A percentile compares a stretch with the other conserved stretches of the same genome.
These are phyloP conservation scores for Drosophila dunni DNA, from an alignment of 1,140 invertebrate species.

Conservation along the genomic window DNA sequence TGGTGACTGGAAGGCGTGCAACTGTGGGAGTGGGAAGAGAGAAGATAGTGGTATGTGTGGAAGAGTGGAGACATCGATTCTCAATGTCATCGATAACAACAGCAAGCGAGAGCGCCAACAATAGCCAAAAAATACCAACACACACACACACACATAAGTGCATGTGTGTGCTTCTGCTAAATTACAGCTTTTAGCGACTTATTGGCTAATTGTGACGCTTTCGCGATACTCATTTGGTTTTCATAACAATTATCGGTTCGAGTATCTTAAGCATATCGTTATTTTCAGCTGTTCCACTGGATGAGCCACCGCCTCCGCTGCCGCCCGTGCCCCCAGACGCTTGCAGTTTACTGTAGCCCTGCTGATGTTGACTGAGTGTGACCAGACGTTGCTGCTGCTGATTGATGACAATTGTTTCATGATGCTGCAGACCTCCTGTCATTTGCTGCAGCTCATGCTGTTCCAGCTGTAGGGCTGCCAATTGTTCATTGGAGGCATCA, in stretches of 20 bases:
- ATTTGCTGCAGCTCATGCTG: conserved; percentile 70
- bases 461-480: conserved; percentile 63
- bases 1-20: background rate
- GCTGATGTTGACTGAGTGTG: conserved; percentile 39
- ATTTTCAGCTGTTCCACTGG: conserved; percentile 66
- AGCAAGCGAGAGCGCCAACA: conserved; percentile 25
- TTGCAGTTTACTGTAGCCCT: conserved; percentile 64
- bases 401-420: conserved; percentile 68
- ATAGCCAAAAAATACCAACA: conserved; percentile 20
- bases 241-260: conserved; percentile 84
- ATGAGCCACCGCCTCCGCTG: conserved; percentile 34
- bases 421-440: conserved; percentile 53
- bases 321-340: conserved; percentile 11
- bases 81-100: conserved; percentile 11
- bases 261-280: conserved; percentile 84
- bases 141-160: background rate
- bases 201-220: conserved; percentile 50
- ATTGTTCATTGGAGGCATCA: conserved; percentile 61
- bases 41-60: background rate
- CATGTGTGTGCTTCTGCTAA: background rate
- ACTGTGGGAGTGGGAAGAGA: background rate
- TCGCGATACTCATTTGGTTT: conserved; percentile 80
- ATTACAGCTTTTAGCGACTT: conserved; percentile 32
- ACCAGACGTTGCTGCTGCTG: conserved; percentile 63
- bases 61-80: background rate